Percentiles rank a stretch among this genome's conserved stretches.
These are phyloP conservation scores for Corvus cornix DNA, from an alignment of 2,113 vertebrate genomes.

Conservation along the genomic window DNA sequence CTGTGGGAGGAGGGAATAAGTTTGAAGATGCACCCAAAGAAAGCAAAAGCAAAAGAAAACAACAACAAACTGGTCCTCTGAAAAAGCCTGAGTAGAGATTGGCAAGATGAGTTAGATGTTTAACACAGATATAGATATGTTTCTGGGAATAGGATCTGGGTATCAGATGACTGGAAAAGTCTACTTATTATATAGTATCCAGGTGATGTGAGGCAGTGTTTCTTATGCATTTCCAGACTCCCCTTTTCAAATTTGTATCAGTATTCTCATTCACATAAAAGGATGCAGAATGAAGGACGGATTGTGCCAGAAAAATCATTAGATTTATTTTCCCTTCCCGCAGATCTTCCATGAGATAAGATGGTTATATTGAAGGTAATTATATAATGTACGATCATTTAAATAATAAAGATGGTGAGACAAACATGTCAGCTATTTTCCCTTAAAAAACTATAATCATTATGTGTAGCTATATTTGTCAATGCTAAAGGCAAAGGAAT, in stretches of 20 bases:
- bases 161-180: background rate
- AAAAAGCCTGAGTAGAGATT: background rate
- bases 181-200: background rate
- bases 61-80: background rate
- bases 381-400: conserved; percentile 34
- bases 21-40: background rate
- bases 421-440: conserved; percentile 22
- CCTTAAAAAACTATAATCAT: conserved; percentile 26
- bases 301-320: conserved; percentile 41
- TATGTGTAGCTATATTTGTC: background rate
- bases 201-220: background rate
- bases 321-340: background rate
- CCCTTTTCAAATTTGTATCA: background rate
- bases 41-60: background rate
- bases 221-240: background rate
- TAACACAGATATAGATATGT: background rate
- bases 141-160: background rate
- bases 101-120: background rate
- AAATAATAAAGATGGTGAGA: conserved; percentile 46
- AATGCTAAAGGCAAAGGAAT: conserved; percentile 38
- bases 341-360: conserved; percentile 47
- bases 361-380: conserved; percentile 1
- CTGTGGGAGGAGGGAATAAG: background rate
- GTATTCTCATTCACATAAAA: conserved; percentile 29
- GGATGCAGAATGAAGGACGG: background rate